Evolutionary conservation across 1,140 invertebrate species (phyloP).

Genomic region (Cydia strobilella): DNA sequence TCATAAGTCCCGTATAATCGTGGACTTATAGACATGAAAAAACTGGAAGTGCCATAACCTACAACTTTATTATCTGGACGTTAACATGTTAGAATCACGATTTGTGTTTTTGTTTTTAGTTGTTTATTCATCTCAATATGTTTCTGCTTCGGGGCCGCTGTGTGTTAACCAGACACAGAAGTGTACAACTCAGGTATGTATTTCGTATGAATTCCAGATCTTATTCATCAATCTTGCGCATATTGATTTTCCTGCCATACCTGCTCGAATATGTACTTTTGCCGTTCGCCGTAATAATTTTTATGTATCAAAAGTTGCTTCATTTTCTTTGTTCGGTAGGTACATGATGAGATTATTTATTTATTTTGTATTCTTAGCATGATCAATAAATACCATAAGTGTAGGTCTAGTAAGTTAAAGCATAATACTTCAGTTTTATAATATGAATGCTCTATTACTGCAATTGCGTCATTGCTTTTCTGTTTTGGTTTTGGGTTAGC

Average conservation of each 20-base stretch:
- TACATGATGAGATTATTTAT: background rate
- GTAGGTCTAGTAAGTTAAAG: background rate
- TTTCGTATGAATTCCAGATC: slow-evolving; percentile 31
- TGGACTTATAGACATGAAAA: slow-evolving; percentile 5
- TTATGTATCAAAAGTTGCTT: background rate
- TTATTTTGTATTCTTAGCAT: background rate
- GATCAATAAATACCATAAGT: background rate
- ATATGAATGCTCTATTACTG: background rate
- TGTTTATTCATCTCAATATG: slow-evolving; percentile 48
- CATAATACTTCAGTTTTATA: background rate
- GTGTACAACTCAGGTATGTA: slow-evolving; percentile 60
- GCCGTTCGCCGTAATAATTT: background rate
- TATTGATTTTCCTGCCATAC: slow-evolving; percentile 1
- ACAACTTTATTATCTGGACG: background rate
- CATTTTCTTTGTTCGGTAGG: background rate
- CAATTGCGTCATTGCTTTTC: background rate
- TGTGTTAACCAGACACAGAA: slow-evolving; percentile 57
- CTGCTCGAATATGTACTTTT: background rate
- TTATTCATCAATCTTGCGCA: background rate
- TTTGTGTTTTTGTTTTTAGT: slow-evolving; percentile 42
- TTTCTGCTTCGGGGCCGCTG: slow-evolving; percentile 46
- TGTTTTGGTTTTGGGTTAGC: background rate
- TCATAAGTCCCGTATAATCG: background rate
- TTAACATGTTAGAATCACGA: slow-evolving; percentile 13
- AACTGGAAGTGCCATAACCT: background rate